Base-by-base conservation (phyloP, 2,797 vertebrate species). In the Hydrophis major region DNA sequence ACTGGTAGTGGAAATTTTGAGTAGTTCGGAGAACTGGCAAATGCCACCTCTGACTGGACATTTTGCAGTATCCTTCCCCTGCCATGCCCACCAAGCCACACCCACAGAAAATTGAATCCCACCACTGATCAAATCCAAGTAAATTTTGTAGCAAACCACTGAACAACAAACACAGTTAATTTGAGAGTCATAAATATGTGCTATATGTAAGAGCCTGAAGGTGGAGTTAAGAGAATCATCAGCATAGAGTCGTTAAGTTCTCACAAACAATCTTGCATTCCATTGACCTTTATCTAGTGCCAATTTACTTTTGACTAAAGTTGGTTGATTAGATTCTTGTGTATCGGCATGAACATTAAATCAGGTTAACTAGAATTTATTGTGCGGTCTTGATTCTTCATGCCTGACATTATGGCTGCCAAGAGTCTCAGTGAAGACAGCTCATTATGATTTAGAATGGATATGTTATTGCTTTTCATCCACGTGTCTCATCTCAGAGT, bases 81-180 rank as follows among this genome's bases (percentile, higher is more conserved):
- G 50, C 50, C 50, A 50, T 1, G 6, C 50, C 6, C 6, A 50
- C 50, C 50, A 50, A 50, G 50, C 50, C 50, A 50, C 1, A 7
- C 7, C 50, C 50, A 50, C 6, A 53, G 53, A 53, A 53, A 10
- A 10, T 53, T 53, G 8, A 53, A 53, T 53, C 53, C 53, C 53
- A 53, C 53, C 53, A 12, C 2, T 53, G 53, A 22, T 7, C 25
- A 1, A 32, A 60, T 42, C 57, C 6, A 27, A 16, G 57, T 13
- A 47, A 42, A 42, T 60, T 83, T 47, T 87, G 86, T 14, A n/a
- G 3, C 55, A 32, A 87, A 56, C 14, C 1, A 56, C 87, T 95
- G 66, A 74, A 89, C 89, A 95, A 90, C 87, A 37, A 92, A 55
- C 1, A 0, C 25, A 14, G 86, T 87, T 92, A 91, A 95, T 95